Conservation (phyloP, 2,113 vertebrate genomes). For the Vulpes ferrilata region DNA sequence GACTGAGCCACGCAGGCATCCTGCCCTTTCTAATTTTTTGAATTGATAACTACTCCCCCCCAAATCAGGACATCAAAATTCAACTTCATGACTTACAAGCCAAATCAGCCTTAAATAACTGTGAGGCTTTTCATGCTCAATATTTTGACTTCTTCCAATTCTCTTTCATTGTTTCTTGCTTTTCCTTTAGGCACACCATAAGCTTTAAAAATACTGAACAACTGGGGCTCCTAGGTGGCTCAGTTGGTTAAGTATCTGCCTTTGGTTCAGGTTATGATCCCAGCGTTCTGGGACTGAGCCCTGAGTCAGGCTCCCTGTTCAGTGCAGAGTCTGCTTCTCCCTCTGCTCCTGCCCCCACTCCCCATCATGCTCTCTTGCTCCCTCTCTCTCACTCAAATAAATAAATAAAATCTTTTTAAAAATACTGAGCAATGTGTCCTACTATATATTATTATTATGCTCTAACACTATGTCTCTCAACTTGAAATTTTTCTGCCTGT, state of each 20-base stretch:
- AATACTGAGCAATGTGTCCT: background rate
- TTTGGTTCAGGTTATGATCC: background rate
- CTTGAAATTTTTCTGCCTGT: background rate
- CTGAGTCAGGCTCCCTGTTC: background rate
- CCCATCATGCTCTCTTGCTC: background rate
- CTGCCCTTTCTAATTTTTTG: background rate
- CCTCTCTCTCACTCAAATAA: background rate
- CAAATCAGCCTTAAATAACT: background rate
- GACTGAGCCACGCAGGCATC: background rate
- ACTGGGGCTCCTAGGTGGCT: background rate
- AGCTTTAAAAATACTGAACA: background rate
- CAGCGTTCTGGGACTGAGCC: background rate
- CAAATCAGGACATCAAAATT: background rate
- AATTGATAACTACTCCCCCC: background rate
- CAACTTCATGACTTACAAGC: background rate
- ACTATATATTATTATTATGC: background rate
- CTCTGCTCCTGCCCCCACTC: background rate
- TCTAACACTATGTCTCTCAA: background rate
- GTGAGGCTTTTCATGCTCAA: background rate
- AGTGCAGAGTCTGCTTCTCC: background rate
- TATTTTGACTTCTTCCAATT: conserved; percentile 17
- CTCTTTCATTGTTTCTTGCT: conserved; percentile 33
- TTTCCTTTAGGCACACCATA: background rate
- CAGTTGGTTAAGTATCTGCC: background rate
- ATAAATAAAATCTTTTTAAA: background rate